Evolutionary conservation across 2,888 invertebrate genomes (phyloP), one percentile per base, ranked within the genome.

Genomic region (Thalpophila matura): DNA sequence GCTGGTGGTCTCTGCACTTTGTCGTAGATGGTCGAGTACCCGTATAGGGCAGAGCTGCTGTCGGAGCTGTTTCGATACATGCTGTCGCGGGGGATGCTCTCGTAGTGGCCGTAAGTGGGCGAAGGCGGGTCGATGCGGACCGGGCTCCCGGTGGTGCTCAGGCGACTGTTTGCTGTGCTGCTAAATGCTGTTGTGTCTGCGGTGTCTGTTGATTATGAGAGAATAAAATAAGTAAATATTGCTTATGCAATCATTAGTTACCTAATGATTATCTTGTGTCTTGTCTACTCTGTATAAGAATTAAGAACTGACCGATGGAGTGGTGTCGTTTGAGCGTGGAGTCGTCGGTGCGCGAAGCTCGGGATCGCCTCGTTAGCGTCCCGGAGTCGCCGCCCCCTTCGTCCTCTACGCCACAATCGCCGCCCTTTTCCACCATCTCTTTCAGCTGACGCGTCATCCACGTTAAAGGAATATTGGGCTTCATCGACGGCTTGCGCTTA

Each of bases 401-500:
- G 24, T 81, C 86, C 53, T 85, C 87, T 81, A 89, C 77, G 84
- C 92, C 62, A 84, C 89, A 80, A 2, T 86, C 86, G 0, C 82
- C 83, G 0, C 84, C 92, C 2, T 97, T 97, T 84, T 98, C 98
- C 1, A 97, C 98, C 82, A 97, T 98, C 88, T 98, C 98, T 85
- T 98, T 98, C 60, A 99, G 93, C 84, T 98, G 98, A 12, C 99
- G 95, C 1, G 98, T 98, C 92, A 98, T 98, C 86, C 98, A 97
- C 3, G 99, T 99, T 70, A 98, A 89, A 0, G 98, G 99, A 47
- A 99, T 96, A 90, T 98, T 98, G 6, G 98, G 98, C 88, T 98
- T 98, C 97, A 98, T 97, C 16, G 98, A 98, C 0, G 99, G 99
- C 87, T 99, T 99, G 43, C 99, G 96, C 88, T 99, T 99, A 64